phyloP scores from a whole-genome alignment of 1,140 invertebrate species.

The Semibalanus balanoides region DNA sequence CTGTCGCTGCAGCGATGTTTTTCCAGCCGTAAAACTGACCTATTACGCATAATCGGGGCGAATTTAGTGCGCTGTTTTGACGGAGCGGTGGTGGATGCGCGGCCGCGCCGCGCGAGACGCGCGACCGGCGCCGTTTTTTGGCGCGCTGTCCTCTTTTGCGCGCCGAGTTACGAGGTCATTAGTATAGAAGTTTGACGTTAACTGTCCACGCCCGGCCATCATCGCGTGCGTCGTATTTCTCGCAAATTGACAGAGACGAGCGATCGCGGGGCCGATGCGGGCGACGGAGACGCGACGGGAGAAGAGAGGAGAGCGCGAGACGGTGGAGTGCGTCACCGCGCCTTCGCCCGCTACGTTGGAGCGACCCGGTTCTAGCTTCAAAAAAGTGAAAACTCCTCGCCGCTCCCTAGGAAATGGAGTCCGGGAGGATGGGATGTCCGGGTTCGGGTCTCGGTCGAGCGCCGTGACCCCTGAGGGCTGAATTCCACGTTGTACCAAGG shows the following conservation, averaged over 20 bases:
- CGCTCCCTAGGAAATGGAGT: too few species aligned
- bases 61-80: neutral
- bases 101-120: neutral
- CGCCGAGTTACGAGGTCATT: neutral
- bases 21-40: neutral
- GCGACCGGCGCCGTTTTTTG: neutral
- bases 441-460: too few species aligned
- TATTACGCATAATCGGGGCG: neutral
- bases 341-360: too few species aligned
- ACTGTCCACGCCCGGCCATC: neutral
- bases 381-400: too few species aligned
- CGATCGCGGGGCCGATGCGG: too few species aligned
- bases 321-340: too few species aligned
- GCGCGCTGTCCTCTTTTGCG: neutral
- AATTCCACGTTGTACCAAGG: too few species aligned
- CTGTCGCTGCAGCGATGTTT: neutral
- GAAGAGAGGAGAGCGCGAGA: too few species aligned
- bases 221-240: neutral
- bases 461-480: too few species aligned
- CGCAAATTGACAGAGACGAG: neutral
- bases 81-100: neutral
- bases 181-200: neutral
- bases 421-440: too few species aligned
- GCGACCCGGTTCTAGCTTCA: too few species aligned
- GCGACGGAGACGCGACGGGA: too few species aligned